Evolutionary conservation across 2,113 vertebrate species (phyloP), one percentile per base, ranked within the genome.

Genomic region (Eublepharis macularius): DNA sequence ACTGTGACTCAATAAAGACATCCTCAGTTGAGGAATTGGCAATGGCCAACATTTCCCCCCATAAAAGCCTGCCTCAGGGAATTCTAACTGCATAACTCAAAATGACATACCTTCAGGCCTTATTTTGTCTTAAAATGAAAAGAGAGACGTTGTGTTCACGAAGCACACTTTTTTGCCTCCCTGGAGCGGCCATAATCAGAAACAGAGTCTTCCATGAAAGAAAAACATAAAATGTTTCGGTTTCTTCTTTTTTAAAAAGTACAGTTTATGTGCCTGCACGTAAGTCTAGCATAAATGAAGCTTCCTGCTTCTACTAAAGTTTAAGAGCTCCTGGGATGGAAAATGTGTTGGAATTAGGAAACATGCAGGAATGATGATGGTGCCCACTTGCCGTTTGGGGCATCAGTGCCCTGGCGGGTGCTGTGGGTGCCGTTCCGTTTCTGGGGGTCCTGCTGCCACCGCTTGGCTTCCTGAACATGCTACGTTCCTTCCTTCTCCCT

Each of bases 91-190:
- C 47, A 81, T 16, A 68, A 54, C 83, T 86, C 76, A 21, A 80
- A 90, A 70, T 82, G 66, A n/a, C 68, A 36, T 82, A 70, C 0
- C 1, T 26, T 45, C n/a, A 86, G 39, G 74, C 0, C 0, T 70
- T 76, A 72, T 43, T 87, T 92, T 4, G 49, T 76, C 41, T 78
- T 76, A 76, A 86, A 86, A 92, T 3, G 60, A 78, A 77, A 78
- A 60, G 69, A 74, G 54, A 88, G 16, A 70, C 83, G 80, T 82
- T 74, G 60, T 43, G 80, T 32, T 2, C 39, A 8, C 29, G 5
- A 65, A 77, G 45, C 45, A 85, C 84, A 45, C 36, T 2, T 73
- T 47, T 2, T 69, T 86, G 86, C 63, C 73, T 90, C 47, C 73
- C 8, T 4, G 66, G 0, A 68, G 41, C 34, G 78, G 26, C 6